Evolutionary conservation across 2,113 vertebrate genomes (phyloP), one percentile per base, ranked within the genome.

Genomic region (Hepsetus odoe): DNA sequence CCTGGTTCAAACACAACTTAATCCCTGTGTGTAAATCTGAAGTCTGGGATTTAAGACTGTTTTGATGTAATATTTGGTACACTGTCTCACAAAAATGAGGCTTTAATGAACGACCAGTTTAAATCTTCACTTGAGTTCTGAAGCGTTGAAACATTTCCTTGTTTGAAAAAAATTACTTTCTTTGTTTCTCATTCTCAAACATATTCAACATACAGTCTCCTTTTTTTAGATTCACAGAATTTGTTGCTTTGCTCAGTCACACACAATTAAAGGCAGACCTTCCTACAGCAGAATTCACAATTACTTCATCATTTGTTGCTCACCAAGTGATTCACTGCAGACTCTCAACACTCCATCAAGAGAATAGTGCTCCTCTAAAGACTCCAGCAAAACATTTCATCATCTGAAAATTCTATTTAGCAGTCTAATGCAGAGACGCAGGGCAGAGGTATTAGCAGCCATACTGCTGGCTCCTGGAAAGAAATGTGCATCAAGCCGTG

Each of bases 231-330:
- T 59, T 12, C 38, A 26, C 18, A 56, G n/a, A 72, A 73, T 56
- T 18, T 38, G 5, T 71, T 71, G 42, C 67, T 78, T 10, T 79
- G 11, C 72, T 72, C 44, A 53, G 58, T 72, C 69, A 79, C 28
- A 20, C 72, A 62, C 72, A 40, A 74, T 74, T 61, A 53, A 46
- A 49, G 8, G 33, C 46, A n/a, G 40, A 38, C 20, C 55, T n/a
- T 40, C 40, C 42, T 16, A 8, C 55, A 59, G 53, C 38, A 10
- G 11, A 64, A 11, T 28, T 20, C 9, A 20, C 61, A 22, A 22
- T 33, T 22, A 65, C 35, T 65, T 33, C 9, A n/a, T 65, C 32
- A n/a, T 20, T 30, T 14, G 26, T 61, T 16, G 61, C 20, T 65
- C 61, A n/a, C 32, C 20, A 32, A 9, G 38, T n/a, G 74, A 55